Evolutionary conservation across 2,797 vertebrate species (phyloP).

Genomic region (Uromys caudimaculatus): DNA sequence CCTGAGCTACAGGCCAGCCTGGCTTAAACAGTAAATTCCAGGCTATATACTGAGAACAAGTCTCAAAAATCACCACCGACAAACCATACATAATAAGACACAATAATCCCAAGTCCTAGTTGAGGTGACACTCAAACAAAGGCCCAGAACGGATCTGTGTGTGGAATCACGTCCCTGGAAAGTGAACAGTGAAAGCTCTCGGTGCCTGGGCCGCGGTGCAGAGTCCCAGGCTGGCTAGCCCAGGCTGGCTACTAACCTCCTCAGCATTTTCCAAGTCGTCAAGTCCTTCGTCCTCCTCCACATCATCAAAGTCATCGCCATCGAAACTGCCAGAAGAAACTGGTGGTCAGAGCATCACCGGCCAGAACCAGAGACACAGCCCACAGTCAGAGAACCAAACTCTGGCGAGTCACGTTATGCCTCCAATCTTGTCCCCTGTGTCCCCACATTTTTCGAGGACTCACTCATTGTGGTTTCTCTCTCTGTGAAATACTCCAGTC

Average conservation of each 20-base stretch:
- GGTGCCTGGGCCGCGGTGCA: not conserved
- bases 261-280: slow-evolving; percentile 97
- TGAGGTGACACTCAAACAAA: not conserved
- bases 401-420: not conserved
- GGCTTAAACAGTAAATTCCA: not conserved
- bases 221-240: no score
- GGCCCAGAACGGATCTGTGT: not conserved
- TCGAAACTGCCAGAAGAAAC: slow-evolving; percentile 90
- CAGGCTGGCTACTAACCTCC: slow-evolving; percentile 89
- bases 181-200: no score
- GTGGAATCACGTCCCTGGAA: not conserved
- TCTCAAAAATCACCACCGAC: not conserved
- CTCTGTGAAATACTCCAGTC: not conserved
- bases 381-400: not conserved
- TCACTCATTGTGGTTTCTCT: not conserved
- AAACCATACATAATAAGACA: not conserved
- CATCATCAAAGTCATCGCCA: slow-evolving; percentile 97
- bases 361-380: not conserved
- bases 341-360: not conserved
- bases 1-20: not conserved
- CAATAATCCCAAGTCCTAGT: not conserved
- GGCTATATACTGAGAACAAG: not conserved
- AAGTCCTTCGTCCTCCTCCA: slow-evolving; percentile 96
- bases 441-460: not conserved
- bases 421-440: not conserved